Conservation (phyloP, 2,888 invertebrate species). For the Latrodectus hesperus region DNA sequence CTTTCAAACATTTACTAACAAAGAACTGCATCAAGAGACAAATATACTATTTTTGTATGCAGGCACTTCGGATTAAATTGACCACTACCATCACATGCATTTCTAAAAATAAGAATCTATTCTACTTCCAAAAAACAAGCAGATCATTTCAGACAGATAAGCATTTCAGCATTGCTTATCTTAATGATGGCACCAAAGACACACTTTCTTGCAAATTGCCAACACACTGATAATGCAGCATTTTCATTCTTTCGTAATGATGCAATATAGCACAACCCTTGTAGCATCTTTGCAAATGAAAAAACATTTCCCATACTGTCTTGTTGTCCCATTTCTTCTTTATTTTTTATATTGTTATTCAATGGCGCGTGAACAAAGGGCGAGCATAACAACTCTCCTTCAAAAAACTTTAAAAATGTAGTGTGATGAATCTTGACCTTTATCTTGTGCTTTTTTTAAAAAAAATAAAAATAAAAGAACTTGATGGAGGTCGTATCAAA, state of each 20-base stretch:
- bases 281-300: not conserved
- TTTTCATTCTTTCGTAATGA: not conserved
- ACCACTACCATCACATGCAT: not conserved
- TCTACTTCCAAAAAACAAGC: not conserved
- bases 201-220: conserved; percentile 25
- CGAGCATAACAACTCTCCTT: conserved; percentile 50
- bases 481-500: not conserved
- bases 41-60: not conserved
- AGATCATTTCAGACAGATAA: not conserved
- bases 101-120: conserved; percentile 5
- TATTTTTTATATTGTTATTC: not conserved
- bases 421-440: conserved; percentile 45
- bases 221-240: conserved; percentile 9
- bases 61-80: not conserved
- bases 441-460: conserved; percentile 9
- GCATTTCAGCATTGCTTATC: not conserved
- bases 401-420: conserved; percentile 12
- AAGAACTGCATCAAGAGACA: not conserved
- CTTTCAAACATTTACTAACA: not conserved
- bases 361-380: conserved; percentile 2
- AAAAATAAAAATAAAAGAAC: not conserved
- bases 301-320: not conserved
- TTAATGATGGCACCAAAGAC: conserved; percentile 23
- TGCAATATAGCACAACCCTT: not conserved
- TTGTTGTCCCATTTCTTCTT: not conserved